These are phyloP conservation scores for Odontophorus gujanensis DNA, from an alignment of 2,113 vertebrate genomes.

Conservation along the genomic window DNA sequence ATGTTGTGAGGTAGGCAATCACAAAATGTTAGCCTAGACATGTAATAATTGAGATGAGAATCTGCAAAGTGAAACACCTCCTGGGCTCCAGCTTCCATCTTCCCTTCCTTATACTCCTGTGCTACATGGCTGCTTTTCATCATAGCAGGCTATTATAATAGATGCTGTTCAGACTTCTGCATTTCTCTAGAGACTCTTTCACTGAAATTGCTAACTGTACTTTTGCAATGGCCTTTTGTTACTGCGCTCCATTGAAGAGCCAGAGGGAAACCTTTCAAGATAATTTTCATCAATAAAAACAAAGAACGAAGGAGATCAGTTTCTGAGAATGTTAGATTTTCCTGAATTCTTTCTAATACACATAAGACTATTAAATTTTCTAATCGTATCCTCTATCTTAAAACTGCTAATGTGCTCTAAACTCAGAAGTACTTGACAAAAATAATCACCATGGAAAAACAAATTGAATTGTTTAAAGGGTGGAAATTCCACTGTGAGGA, in stretches of 20 bases:
- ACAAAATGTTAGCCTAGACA: neutral
- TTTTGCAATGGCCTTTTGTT: slow-evolving; percentile 19
- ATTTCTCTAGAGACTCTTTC: neutral
- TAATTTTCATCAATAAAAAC: slow-evolving; percentile 16
- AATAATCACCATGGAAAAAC: neutral
- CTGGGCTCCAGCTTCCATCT: neutral
- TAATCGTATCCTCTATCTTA: neutral
- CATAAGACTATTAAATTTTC: neutral
- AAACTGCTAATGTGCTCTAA: neutral
- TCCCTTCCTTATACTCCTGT: neutral
- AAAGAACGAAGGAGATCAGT: neutral
- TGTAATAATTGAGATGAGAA: neutral
- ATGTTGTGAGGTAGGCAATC: neutral
- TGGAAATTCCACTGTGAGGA: neutral
- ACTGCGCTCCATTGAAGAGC: neutral
- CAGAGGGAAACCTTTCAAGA: slow-evolving; percentile 21
- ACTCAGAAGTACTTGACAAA: neutral
- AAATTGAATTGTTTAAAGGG: neutral
- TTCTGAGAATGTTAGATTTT: slow-evolving; percentile 10
- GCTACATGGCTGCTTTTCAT: neutral
- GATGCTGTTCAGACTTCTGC: neutral
- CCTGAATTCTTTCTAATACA: neutral
- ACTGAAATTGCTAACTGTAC: neutral
- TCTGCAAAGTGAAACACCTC: neutral
- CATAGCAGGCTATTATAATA: neutral